Evolutionary conservation across 2,797 vertebrate genomes (phyloP), one percentile per base, ranked within the genome.

Genomic region (Calcarius lapponicus): DNA sequence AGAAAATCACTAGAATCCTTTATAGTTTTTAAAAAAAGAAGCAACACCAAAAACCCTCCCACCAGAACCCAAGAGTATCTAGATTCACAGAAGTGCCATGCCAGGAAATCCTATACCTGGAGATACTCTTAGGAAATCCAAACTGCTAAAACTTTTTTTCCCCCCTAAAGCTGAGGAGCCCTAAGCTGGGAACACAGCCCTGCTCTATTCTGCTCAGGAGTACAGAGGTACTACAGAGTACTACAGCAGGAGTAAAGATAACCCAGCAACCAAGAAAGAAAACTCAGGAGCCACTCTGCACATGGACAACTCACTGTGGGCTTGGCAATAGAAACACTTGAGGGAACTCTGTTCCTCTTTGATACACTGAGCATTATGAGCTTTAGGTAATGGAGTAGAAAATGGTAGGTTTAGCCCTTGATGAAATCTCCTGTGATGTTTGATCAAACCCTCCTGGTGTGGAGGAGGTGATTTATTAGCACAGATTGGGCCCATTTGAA

Each of bases 401-500:
- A 73, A 88, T 21, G 25, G 47, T 31, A 56, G 50, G 11, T 83
- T 83, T 64, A 74, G 56, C 25, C 53, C 56, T 76, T 22, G 1
- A 24, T 53, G 31, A 25, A 42, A 11, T 9, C 60, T 73, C 53
- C 69, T 92, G 80, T 87, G 78, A 90, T 86, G 61, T 64, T 79
- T 9, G 9, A 43, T 92, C 90, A 93, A 94, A 71, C 66, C 15
- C 40, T 94, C 48, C 38, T 65, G 0, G 0, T 4, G 13, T 65
- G 50, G 47, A 83, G 76, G 81, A 90, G 66, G 66, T 51, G 93
- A 90, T 92, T 90, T 90, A 86, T 95, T 87, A 93, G 70, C 71
- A 81, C 62, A 82, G 50, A 45, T 34, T 45, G 51, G 66, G 51
- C 11, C 34, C 47, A 56, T 54, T 57, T 86, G 89, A 94, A 94